These are phyloP conservation scores for Acromyrmex heyeri DNA, from an alignment of 1,140 invertebrate genomes.

Conservation along the genomic window DNA sequence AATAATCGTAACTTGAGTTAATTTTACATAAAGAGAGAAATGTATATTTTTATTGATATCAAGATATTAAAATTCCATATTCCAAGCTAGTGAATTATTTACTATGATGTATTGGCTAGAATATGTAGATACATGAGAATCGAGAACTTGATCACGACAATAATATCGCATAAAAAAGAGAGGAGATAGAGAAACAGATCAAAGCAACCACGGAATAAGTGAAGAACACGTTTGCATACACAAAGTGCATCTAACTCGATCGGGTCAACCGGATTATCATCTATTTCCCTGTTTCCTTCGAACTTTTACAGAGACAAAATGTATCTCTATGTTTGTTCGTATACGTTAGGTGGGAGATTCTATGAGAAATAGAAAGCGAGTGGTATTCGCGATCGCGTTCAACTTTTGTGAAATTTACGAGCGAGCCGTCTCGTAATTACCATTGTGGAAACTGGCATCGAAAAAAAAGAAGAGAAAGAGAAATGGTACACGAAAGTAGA, in stretches of 20 bases:
- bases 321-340: slow-evolving; percentile 32
- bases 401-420: slow-evolving; percentile 78
- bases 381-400: slow-evolving; percentile 58
- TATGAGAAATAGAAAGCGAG: slow-evolving; percentile 81
- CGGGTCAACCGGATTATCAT: slow-evolving; percentile 56
- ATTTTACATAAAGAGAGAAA: background rate
- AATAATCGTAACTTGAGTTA: background rate
- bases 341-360: background rate
- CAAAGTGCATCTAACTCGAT: slow-evolving; percentile 50
- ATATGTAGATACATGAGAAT: slow-evolving; percentile 22
- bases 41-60: background rate
- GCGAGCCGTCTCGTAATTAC: slow-evolving; percentile 78
- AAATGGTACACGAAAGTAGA: background rate
- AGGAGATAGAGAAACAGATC: slow-evolving; percentile 20
- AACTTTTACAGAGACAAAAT: slow-evolving; percentile 1
- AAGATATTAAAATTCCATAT: background rate
- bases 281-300: slow-evolving; percentile 3
- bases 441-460: slow-evolving; percentile 77
- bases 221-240: slow-evolving; percentile 61
- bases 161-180: slow-evolving; percentile 31
- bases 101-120: background rate
- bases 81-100: slow-evolving; percentile 21
- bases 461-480: background rate
- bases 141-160: slow-evolving; percentile 20
- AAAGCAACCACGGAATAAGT: slow-evolving; percentile 58